A percentile compares a stretch with the other conserved stretches of the same genome.
Conservation (phyloP, 2,888 invertebrate genomes). For the Sinotaia quadrata region DNA sequence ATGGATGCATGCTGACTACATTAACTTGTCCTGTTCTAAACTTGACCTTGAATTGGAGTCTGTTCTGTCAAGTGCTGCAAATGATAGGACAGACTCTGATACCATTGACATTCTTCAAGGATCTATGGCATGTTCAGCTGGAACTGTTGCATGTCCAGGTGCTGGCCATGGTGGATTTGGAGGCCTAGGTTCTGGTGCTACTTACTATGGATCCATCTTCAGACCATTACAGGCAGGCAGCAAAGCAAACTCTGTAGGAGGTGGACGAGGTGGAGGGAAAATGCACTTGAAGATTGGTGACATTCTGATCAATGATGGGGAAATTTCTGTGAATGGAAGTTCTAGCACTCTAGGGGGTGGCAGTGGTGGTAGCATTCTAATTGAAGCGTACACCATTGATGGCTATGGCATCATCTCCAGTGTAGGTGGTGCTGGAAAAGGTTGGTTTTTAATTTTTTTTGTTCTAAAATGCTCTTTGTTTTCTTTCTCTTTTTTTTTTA, state of each 20-base stretch:
- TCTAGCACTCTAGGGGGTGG: constrained; percentile 49
- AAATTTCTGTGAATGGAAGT: constrained; percentile 51
- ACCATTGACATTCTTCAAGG: constrained; percentile 44
- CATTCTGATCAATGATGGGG: constrained; percentile 53
- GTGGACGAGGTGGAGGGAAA: constrained; percentile 55
- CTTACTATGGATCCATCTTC: constrained; percentile 54
- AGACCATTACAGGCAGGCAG: constrained; percentile 50
- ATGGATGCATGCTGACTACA: constrained; percentile 48
- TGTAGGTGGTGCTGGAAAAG: constrained; percentile 46
- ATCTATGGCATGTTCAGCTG: constrained; percentile 30
- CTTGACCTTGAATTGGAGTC: constrained; percentile 53
- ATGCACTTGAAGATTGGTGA: constrained; percentile 47
- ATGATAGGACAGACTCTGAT: constrained; percentile 40
- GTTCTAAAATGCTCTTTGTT: no score
- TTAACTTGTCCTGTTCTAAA: constrained; percentile 46
- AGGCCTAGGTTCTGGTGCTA: constrained; percentile 39
- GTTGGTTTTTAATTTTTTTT: no score
- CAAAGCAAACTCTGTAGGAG: constrained; percentile 33
- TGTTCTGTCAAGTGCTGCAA: constrained; percentile 46
- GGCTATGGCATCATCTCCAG: constrained; percentile 52
- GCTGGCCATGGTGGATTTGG: constrained; percentile 55
- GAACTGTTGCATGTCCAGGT: constrained; percentile 41
- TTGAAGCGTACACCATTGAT: constrained; percentile 46
- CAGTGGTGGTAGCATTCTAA: constrained; percentile 58
- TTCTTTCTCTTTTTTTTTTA: no score